Evolutionary conservation across 2,113 vertebrate species (phyloP).

Genomic region (Ammodytes marinus): DNA sequence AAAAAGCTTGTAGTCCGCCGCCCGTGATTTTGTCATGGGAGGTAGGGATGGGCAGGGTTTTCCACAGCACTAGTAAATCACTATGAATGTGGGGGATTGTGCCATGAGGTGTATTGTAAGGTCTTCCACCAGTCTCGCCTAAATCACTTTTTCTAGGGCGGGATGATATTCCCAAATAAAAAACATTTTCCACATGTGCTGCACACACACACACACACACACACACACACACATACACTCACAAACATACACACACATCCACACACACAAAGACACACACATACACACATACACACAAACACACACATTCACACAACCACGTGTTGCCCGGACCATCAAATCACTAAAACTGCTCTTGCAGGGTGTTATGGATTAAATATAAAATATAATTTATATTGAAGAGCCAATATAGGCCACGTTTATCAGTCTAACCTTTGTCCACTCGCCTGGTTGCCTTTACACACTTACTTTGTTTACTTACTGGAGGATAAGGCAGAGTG

Average conservation of each 20-base stretch:
- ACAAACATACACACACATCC: no score
- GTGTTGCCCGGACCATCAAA: slow-evolving; percentile 23
- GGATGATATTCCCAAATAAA: slow-evolving; percentile 25
- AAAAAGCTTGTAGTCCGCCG: not conserved
- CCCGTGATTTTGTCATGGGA: slow-evolving; percentile 3
- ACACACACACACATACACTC: slow-evolving; percentile 15
- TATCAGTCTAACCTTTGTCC: slow-evolving; percentile 13
- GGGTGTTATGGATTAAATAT: not conserved
- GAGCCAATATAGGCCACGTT: not conserved
- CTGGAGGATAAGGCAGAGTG: slow-evolving; percentile 1
- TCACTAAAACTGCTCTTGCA: not conserved
- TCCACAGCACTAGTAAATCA: slow-evolving; percentile 36
- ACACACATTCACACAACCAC: not conserved
- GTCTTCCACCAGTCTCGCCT: not conserved
- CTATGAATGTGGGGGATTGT: not conserved
- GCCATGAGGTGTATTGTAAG: slow-evolving; percentile 2
- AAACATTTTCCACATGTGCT: slow-evolving; percentile 52
- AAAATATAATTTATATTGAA: slow-evolving; percentile 3
- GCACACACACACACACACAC: slow-evolving; percentile 18
- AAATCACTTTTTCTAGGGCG: slow-evolving; percentile 26
- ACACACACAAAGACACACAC: no score
- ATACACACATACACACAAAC: no score
- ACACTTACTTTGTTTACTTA: not conserved
- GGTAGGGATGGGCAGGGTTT: not conserved
- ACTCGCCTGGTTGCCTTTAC: not conserved